Evolutionary conservation across 2,113 vertebrate species (phyloP).

Genomic region (Phycodurus eques): DNA sequence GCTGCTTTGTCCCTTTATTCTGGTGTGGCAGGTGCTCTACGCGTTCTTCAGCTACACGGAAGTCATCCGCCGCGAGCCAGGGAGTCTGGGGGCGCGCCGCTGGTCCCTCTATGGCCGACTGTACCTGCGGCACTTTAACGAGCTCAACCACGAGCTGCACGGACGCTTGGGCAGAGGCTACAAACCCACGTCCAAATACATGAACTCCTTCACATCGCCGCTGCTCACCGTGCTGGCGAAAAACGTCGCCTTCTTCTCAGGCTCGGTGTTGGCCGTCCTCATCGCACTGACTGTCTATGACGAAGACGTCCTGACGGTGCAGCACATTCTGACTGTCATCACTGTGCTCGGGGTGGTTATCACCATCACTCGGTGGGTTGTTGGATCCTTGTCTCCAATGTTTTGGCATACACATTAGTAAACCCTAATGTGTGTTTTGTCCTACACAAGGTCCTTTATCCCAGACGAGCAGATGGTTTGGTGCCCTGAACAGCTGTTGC

Average conservation of each 20-base stretch:
- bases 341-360: slow-evolving; percentile 92
- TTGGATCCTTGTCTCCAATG: neutral
- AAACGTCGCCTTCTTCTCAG: slow-evolving; percentile 95
- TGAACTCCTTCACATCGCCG: slow-evolving; percentile 97
- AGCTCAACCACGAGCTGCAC: slow-evolving; percentile 92
- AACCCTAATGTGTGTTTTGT: neutral
- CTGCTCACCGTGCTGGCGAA: slow-evolving; percentile 91
- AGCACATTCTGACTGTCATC: slow-evolving; percentile 93
- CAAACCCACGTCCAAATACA: slow-evolving; percentile 97
- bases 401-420: no score
- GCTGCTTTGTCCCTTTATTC: slow-evolving; percentile 92
- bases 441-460: slow-evolving; percentile 86
- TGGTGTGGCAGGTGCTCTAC: slow-evolving; percentile 98
- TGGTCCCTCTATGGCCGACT: slow-evolving; percentile 95
- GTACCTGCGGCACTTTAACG: slow-evolving; percentile 96
- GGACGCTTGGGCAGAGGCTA: slow-evolving; percentile 92
- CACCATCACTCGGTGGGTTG: slow-evolving; percentile 88
- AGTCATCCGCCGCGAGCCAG: slow-evolving; percentile 92
- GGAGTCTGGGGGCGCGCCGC: slow-evolving; percentile 92
- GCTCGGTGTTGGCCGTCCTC: slow-evolving; percentile 94
- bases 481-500: slow-evolving; percentile 96
- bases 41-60: slow-evolving; percentile 98
- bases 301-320: slow-evolving; percentile 91
- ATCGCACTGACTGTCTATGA: slow-evolving; percentile 97
- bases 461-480: slow-evolving; percentile 97